These are phyloP conservation scores for Eristalis arbustorum DNA, from an alignment of 2,888 invertebrate genomes.

Conservation along the genomic window DNA sequence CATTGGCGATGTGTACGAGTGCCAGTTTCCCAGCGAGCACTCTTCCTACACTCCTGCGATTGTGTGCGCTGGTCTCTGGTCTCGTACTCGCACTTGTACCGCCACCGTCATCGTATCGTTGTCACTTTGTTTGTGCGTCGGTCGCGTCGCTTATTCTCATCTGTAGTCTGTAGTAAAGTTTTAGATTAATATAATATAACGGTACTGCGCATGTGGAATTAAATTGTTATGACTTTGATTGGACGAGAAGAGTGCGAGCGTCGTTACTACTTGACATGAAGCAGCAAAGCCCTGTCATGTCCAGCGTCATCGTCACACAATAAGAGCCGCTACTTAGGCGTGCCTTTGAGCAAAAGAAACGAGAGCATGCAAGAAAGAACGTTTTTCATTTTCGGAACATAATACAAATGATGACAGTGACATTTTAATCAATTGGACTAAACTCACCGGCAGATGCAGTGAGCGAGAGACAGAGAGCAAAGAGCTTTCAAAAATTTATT, in stretches of 20 bases:
- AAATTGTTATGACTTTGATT: constrained; percentile 68
- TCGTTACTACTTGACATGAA: constrained; percentile 15
- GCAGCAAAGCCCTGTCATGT: neutral
- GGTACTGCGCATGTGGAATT: constrained; percentile 67
- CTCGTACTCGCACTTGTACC: constrained; percentile 16
- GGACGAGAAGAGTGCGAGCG: constrained; percentile 22
- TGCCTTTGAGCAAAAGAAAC: neutral
- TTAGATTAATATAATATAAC: constrained; percentile 55
- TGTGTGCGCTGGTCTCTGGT: constrained; percentile 21
- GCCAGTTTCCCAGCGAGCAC: neutral
- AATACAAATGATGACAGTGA: constrained; percentile 31
- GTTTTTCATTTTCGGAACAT: neutral
- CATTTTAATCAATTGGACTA: constrained; percentile 39
- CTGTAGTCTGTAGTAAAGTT: constrained; percentile 5
- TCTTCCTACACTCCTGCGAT: constrained; percentile 31
- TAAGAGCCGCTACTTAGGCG: constrained; percentile 21
- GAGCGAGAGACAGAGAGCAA: neutral
- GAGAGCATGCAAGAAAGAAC: neutral
- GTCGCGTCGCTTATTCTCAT: constrained; percentile 11
- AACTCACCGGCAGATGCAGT: constrained; percentile 5
- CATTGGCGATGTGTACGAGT: neutral
- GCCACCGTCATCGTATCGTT: neutral
- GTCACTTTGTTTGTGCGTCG: neutral
- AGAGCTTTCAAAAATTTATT: constrained; percentile 1
- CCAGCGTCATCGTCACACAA: constrained; percentile 15